These are phyloP conservation scores for Lordiphosa mommai DNA, from an alignment of 1,140 invertebrate species.

Conservation along the genomic window DNA sequence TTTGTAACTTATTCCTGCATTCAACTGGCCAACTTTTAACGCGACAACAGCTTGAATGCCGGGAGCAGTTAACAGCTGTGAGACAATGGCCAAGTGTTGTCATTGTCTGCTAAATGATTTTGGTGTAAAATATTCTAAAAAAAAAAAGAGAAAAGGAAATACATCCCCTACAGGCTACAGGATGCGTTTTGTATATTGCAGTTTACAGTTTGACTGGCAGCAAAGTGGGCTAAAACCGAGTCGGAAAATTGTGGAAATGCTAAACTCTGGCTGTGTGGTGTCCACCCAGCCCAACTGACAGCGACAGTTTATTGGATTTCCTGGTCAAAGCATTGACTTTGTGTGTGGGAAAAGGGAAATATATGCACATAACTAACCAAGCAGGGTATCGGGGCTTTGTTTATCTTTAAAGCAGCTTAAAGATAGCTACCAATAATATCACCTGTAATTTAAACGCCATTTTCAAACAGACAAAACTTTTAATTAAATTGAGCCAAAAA, in stretches of 20 bases:
- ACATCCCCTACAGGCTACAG: background rate
- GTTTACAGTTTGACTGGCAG: background rate
- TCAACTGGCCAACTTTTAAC: background rate
- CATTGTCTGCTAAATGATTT: background rate
- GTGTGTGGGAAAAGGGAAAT: background rate
- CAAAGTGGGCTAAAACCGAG: background rate
- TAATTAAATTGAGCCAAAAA: too few species aligned
- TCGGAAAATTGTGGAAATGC: background rate
- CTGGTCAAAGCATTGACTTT: conserved; percentile 8
- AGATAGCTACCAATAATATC: too few species aligned
- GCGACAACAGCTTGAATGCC: background rate
- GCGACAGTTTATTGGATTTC: conserved; percentile 11
- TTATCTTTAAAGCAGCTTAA: background rate
- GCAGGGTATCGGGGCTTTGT: background rate
- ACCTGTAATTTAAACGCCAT: too few species aligned
- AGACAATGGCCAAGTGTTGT: background rate
- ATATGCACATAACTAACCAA: conserved; percentile 4
- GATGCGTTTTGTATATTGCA: conserved; percentile 9
- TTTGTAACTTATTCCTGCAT: too few species aligned
- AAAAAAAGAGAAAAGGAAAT: background rate
- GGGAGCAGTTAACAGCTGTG: background rate
- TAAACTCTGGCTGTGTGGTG: too few species aligned
- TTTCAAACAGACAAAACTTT: too few species aligned
- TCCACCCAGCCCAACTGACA: conserved; percentile 1
- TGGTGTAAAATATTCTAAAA: background rate